Conservation (phyloP, 2,113 vertebrate genomes). For the Sphyrna mokarran region DNA sequence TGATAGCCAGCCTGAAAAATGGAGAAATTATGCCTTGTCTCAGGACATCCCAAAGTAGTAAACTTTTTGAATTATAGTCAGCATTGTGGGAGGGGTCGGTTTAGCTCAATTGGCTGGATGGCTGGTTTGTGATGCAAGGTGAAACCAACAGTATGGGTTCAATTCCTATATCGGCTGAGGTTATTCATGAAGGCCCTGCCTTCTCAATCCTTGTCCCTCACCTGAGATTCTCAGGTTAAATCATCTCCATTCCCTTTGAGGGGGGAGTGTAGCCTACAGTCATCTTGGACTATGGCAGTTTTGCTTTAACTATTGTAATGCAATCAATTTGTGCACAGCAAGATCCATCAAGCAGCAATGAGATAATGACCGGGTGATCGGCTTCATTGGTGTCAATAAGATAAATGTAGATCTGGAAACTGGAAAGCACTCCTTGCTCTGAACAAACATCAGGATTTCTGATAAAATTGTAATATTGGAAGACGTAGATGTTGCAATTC, state of each 20-base stretch:
- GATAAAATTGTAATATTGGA: background rate
- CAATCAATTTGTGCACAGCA: background rate
- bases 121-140: too few relatives aligned
- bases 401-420: background rate
- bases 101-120: too few relatives aligned
- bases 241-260: too few relatives aligned
- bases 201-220: too few relatives aligned
- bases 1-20: background rate
- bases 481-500: too few relatives aligned
- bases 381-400: background rate
- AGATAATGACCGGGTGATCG: background rate
- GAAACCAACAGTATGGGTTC: too few relatives aligned
- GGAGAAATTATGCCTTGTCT: background rate
- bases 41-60: background rate
- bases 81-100: background rate
- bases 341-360: background rate
- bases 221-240: too few relatives aligned
- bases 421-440: background rate
- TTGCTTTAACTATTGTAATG: too few relatives aligned
- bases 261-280: too few relatives aligned
- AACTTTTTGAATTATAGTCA: background rate
- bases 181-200: too few relatives aligned
- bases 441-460: background rate
- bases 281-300: too few relatives aligned
- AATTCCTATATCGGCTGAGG: too few relatives aligned